Evolutionary conservation across 2,113 vertebrate genomes (phyloP).

Genomic region (Toxotes chatareus): DNA sequence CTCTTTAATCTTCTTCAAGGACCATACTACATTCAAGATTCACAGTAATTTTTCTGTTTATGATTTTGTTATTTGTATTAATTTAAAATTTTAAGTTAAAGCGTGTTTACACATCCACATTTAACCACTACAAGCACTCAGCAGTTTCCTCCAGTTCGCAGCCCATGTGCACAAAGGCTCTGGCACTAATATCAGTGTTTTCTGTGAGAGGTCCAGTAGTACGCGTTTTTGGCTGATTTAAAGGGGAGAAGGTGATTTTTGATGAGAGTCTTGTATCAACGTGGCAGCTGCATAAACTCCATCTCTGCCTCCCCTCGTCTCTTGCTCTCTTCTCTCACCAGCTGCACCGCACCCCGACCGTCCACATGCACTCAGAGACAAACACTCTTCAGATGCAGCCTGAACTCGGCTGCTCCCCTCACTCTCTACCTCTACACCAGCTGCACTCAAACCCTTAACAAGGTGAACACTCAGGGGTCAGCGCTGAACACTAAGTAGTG

Average conservation of each 20-base stretch:
- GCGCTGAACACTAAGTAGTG: conserved; percentile 52
- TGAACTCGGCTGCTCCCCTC: conserved; percentile 77
- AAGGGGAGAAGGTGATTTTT: conserved; percentile 69
- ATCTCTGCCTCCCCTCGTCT: conserved; percentile 64
- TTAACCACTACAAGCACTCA: not conserved
- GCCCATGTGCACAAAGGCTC: conserved; percentile 14
- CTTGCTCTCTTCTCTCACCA: conserved; percentile 63
- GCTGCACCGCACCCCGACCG: conserved; percentile 75
- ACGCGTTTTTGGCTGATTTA: conserved; percentile 47
- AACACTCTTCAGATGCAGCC: conserved; percentile 80
- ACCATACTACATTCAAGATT: not conserved
- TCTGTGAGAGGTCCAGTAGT: conserved; percentile 33
- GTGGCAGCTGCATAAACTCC: conserved; percentile 81
- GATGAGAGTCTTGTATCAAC: conserved; percentile 65
- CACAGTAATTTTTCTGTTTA: conserved; percentile 4
- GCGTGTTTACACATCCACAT: not conserved
- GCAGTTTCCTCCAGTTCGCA: not conserved
- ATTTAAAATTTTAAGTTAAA: not conserved
- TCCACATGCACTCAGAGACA: conserved; percentile 78
- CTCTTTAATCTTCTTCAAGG: conserved; percentile 35
- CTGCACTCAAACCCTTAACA: conserved; percentile 83
- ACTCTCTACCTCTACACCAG: conserved; percentile 77
- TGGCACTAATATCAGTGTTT: conserved; percentile 20
- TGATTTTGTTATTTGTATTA: not conserved
- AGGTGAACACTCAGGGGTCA: conserved; percentile 79